Evolutionary conservation across 2,888 invertebrate species (phyloP), one percentile per base, ranked within the genome.

Genomic region (Melikaiella ostensackeni): DNA sequence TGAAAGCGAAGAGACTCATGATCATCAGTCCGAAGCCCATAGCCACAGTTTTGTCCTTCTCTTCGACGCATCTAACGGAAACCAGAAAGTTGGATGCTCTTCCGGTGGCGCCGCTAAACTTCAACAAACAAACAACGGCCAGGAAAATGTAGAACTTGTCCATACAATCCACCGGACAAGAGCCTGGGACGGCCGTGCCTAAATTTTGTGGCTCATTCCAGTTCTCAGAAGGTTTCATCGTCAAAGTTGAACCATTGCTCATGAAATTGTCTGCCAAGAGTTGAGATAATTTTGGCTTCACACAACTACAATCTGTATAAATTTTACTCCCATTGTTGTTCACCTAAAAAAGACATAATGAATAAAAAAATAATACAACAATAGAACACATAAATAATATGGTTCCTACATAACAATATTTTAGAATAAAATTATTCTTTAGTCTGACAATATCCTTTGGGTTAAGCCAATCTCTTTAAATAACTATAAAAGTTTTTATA

Each of bases 1-100:
- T 95, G 86, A 96, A 95, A 13, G 95, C 95, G 84, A 95, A 94
- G 77, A 95, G 92, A 80, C 95, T 95, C 93, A 95, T 93, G 84
- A 95, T 92, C 88, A 94, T 95, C 82, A 95, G 92, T 35, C 94
- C 94, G 78, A 95, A 94, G 42, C 95, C 96, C 93, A 96, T 94
- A 1, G 95, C 94, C 0, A 95, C 94, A 0, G 95, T 93, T 89
- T 95, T 95, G 87, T 96, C 96, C 87, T 94, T 94, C 85, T 95
- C 95, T 16, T 95, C 94, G 8, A 96, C 95, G 89, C 95, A 95
- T 87, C 94, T 94, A 50, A 94, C 93, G 46, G 94, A 93, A 0
- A 95, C 93, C 19, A 95, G 88, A 85, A 94, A 94, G 84, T 94
- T 94, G 13, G 94, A 94, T 0, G 94, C 93, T 85, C 94, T 90